phyloP scores from a whole-genome alignment of 2,888 invertebrate genomes.

The Brenthis daphne region DNA sequence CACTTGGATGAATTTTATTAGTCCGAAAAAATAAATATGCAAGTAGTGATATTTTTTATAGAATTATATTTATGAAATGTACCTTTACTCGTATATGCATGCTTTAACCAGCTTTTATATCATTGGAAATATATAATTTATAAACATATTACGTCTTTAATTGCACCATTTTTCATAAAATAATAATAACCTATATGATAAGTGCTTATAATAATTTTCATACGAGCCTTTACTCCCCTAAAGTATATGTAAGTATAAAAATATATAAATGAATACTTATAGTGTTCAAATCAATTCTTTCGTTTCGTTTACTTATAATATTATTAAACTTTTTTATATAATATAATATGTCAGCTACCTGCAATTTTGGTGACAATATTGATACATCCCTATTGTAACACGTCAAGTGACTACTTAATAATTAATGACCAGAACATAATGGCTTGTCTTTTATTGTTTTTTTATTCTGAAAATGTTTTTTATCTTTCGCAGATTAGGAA shows the following conservation, averaged over 20 bases:
- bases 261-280: too few species aligned
- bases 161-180: not conserved
- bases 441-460: conserved; percentile 51
- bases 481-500: conserved; percentile 50
- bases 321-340: too few species aligned
- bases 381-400: conserved; percentile 33
- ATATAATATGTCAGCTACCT: conserved; percentile 30
- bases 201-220: too few species aligned
- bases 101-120: not conserved
- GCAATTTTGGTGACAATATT: conserved; percentile 37
- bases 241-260: too few species aligned
- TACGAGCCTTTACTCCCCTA: too few species aligned
- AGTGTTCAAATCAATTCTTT: too few species aligned
- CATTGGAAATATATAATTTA: not conserved
- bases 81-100: not conserved
- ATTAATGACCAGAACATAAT: conserved; percentile 72
- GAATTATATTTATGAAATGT: not conserved
- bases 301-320: too few species aligned
- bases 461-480: conserved; percentile 42
- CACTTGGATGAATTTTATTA: conserved; percentile 39
- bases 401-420: conserved; percentile 50
- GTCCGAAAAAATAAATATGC: conserved; percentile 7
- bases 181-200: too few species aligned
- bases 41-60: conserved; percentile 12
- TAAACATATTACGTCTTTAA: not conserved